Conservation (phyloP, 1,140 invertebrate species). For the Procambarus clarkii region DNA sequence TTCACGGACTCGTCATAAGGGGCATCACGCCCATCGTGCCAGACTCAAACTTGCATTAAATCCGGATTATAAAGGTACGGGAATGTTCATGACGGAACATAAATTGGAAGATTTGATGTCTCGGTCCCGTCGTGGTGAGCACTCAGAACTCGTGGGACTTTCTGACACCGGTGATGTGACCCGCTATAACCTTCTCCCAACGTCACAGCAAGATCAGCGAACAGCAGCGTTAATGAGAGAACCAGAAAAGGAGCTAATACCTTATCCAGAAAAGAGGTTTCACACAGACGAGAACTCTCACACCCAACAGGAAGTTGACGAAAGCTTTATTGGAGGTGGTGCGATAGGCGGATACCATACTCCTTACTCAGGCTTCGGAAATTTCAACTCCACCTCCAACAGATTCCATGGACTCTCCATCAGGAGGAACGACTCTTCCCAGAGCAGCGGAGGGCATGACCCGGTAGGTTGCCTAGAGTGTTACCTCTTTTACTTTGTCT, state of each 20-base stretch:
- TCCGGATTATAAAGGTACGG: neutral
- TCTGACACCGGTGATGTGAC: neutral
- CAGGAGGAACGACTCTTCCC: neutral
- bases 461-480: neutral
- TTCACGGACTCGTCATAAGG: neutral
- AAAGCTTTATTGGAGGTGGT: constrained; percentile 1
- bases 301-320: neutral
- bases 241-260: neutral
- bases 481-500: neutral
- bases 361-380: constrained; percentile 15
- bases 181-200: neutral
- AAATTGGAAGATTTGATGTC: neutral
- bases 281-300: neutral
- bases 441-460: neutral
- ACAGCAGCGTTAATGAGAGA: constrained; percentile 34
- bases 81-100: neutral
- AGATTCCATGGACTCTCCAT: neutral
- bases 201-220: neutral
- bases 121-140: constrained; percentile 6
- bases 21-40: constrained; percentile 3
- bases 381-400: constrained; percentile 22
- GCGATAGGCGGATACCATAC: neutral
- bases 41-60: neutral
- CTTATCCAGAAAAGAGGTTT: constrained; percentile 2
- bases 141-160: neutral